Conservation (phyloP, 2,888 invertebrate species). For the Drosophila anceps region DNA sequence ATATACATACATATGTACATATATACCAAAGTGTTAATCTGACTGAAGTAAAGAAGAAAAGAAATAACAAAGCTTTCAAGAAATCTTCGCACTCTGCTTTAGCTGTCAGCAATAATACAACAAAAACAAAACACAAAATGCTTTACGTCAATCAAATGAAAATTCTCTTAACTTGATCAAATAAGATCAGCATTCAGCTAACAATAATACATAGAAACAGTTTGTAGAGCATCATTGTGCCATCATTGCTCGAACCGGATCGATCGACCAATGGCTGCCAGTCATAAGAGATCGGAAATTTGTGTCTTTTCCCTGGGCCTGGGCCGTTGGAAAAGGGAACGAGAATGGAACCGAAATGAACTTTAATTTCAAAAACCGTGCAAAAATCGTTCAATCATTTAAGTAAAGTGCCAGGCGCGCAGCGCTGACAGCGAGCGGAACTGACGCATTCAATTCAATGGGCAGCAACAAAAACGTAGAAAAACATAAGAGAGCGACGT, state of each 20-base stretch:
- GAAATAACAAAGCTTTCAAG: constrained; percentile 39
- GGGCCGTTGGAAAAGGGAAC: constrained; percentile 48
- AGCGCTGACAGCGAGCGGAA: constrained; percentile 32
- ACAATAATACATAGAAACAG: background rate
- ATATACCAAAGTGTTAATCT: constrained; percentile 11
- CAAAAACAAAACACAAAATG: background rate
- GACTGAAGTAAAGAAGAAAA: constrained; percentile 42
- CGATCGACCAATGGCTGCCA: constrained; percentile 16
- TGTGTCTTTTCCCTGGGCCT: constrained; percentile 10
- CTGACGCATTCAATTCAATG: constrained; percentile 64
- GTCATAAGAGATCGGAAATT: constrained; percentile 38
- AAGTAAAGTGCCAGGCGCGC: constrained; percentile 72
- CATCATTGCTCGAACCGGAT: background rate
- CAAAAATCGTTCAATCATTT: constrained; percentile 83
- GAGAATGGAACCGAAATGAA: constrained; percentile 65
- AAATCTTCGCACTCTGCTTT: constrained; percentile 24
- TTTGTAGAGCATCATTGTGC: constrained; percentile 5
- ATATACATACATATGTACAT: constrained; percentile 27
- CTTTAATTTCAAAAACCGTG: constrained; percentile 77
- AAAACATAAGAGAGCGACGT: constrained; percentile 54
- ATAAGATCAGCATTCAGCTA: constrained; percentile 2
- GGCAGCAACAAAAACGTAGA: constrained; percentile 29
- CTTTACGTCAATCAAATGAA: background rate
- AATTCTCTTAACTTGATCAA: constrained; percentile 2
- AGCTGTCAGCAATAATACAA: background rate